Evolutionary conservation across 2,113 vertebrate genomes (phyloP), one percentile per base, ranked within the genome.

Genomic region (Tyto alba): DNA sequence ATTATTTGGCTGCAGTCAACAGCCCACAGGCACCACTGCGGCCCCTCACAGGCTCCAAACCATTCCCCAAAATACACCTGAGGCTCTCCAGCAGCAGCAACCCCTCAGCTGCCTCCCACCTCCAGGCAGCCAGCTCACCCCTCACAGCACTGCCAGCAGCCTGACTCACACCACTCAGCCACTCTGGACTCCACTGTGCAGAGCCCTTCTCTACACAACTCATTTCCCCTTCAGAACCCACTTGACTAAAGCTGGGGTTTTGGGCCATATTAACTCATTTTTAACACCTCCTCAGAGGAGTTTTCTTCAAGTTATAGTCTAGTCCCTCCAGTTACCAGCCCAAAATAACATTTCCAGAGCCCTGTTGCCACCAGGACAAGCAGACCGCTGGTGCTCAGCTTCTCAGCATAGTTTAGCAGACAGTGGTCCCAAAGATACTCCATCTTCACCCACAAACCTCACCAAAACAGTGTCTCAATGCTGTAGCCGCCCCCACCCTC

Each of bases 401-500:
- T 71, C 38, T 79, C 36, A 5, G 63, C 32, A 0, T 10, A 4
- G 25, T 2, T 53, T 23, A 36, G 36, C 78, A 57, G 11, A 2
- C 0, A 0, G 26, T 0, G 1, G 53, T 18, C 13, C 55, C 3
- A 0, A 16, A 36, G 13, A 55, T 2, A 0, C 36, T 7, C 10
- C 32, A 12, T 6, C 11, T 36, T 47, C 16, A 6, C 30, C 16
- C 64, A 11, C 43, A 27, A 25, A 7, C 16, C 16, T 7, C 4
- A 3, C 47, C 2, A 4, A 20, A 55, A 4, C 13, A 27, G 3
- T 0, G 2, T 13, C n/a, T 47, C 43, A 7, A 4, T 0, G 1
- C 16, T 15, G 2, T 30, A 16, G 27, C 16, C 23, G 1, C 6
- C 27, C 7, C 13, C n/a, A 62, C 18, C 26, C 36, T 50, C 48